Percentiles rank a stretch among this genome's conserved stretches.
Evolutionary conservation across 1,140 invertebrate genomes (phyloP).

Genomic region (Zaprionus nigranus): DNA sequence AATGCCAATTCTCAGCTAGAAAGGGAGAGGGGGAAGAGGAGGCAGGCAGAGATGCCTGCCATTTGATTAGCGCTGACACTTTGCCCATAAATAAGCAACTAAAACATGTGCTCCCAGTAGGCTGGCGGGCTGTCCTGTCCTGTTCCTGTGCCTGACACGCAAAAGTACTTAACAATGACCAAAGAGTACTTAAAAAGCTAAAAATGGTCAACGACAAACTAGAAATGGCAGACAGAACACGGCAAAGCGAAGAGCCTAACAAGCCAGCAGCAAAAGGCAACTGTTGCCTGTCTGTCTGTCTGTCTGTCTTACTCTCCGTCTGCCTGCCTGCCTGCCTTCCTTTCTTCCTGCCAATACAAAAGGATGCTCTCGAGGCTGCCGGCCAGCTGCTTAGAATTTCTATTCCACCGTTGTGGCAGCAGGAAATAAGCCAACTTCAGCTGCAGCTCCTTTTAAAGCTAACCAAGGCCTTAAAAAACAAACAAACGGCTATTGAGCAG

Average conservation of each 20-base stretch:
- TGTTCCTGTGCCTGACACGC: constrained; percentile 64
- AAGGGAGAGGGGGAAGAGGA: constrained; percentile 35
- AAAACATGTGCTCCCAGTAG: constrained; percentile 77
- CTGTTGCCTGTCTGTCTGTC: background rate
- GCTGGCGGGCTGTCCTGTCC: constrained; percentile 41
- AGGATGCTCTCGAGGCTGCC: constrained; percentile 53
- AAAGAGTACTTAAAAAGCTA: constrained; percentile 80
- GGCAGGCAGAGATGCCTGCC: constrained; percentile 74
- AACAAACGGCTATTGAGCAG: constrained; percentile 51
- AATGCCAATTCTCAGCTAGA: constrained; percentile 27
- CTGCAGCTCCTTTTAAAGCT: constrained; percentile 76
- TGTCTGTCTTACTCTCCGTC: constrained; percentile 5
- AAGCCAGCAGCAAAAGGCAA: constrained; percentile 47
- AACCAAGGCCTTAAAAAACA: constrained; percentile 67
- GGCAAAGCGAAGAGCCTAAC: constrained; percentile 53
- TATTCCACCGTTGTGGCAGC: constrained; percentile 57
- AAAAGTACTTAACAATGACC: constrained; percentile 83
- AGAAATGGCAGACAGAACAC: constrained; percentile 68
- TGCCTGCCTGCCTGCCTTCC: constrained; percentile 11
- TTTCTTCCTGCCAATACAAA: constrained; percentile 53
- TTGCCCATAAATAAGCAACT: constrained; percentile 83
- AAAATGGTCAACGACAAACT: constrained; percentile 81
- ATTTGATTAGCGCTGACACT: constrained; percentile 83
- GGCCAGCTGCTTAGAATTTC: constrained; percentile 64
- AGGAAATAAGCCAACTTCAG: constrained; percentile 67